Evolutionary conservation across 2,797 vertebrate genomes (phyloP), one percentile per base, ranked within the genome.

Genomic region (Smutsia temminckii): DNA sequence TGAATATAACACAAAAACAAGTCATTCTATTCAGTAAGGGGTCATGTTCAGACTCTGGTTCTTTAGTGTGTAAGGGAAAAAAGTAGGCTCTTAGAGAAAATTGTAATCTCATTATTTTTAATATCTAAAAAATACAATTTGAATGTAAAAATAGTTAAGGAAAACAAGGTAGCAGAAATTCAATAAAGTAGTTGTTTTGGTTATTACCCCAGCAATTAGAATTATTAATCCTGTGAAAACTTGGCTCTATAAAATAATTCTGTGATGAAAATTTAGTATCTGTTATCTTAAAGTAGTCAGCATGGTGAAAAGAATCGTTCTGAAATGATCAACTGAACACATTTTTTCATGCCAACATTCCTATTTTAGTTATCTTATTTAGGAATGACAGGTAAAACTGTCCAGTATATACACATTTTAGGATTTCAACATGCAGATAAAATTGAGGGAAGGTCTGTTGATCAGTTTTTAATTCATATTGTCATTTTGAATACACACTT

Each of bases 391-490:
- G 94, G 79, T 63, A 97, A 95, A 96, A 93, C 96, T 97, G 93
- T 81, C 34, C 89, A 96, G 68, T 92, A 87, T 91, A 94, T 87
- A 89, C 57, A 79, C 27, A 93, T 84, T 20, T 83, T 94, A 94
- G 92, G 89, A 97, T 97, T 98, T 97, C 71, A 96, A 74, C 98
- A 99, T 99, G 99, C 98, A 98, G 98, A 98, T 98, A 96, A 97
- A 97, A 97, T 97, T 98, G 97, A 97, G 98, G 98, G 98, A 98
- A 98, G 98, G 98, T 98, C 98, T 99, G 98, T 99, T 97, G 98
- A 99, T 98, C 98, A 98, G 98, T 98, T 99, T 98, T 99, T 98
- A 99, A 99, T 99, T 99, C 98, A 98, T 98, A 98, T 98, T 99
- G 99, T 99, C 99, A 99, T 99, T 99, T 99, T 98, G 98, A 98